Evolutionary conservation across 2,113 vertebrate species (phyloP).

Genomic region (Numenius arquata): DNA sequence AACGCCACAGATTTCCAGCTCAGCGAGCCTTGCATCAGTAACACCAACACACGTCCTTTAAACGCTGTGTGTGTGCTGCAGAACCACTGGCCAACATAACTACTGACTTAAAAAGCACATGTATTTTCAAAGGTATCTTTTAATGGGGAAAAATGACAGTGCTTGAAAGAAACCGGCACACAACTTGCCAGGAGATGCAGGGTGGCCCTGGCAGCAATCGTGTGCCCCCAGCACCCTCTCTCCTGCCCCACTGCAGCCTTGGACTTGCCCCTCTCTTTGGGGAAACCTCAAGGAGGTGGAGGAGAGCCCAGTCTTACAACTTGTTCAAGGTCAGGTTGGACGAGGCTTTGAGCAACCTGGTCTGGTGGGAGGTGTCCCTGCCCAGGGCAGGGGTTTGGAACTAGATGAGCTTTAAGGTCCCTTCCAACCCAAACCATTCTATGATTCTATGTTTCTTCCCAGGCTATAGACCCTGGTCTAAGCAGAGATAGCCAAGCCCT

Average conservation of each 20-base stretch:
- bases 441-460: not conserved
- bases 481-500: not conserved
- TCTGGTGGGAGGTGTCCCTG: not conserved
- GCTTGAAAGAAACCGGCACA: not conserved
- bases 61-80: not conserved
- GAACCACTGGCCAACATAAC: not conserved
- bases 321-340: not conserved
- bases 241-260: not conserved
- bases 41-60: not conserved
- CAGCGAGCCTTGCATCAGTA: not conserved
- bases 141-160: not conserved
- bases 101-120: not conserved
- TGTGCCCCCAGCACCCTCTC: not conserved
- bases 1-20: not conserved
- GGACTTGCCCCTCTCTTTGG: not conserved
- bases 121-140: not conserved
- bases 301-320: not conserved
- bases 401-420: not conserved
- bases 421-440: not conserved
- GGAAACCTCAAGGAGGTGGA: not conserved
- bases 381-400: not conserved
- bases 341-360: not conserved
- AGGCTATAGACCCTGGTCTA: not conserved
- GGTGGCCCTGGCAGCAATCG: not conserved
- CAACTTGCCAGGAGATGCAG: no score